These are phyloP conservation scores for Mola mola DNA, from an alignment of 2,113 vertebrate species.

Conservation along the genomic window DNA sequence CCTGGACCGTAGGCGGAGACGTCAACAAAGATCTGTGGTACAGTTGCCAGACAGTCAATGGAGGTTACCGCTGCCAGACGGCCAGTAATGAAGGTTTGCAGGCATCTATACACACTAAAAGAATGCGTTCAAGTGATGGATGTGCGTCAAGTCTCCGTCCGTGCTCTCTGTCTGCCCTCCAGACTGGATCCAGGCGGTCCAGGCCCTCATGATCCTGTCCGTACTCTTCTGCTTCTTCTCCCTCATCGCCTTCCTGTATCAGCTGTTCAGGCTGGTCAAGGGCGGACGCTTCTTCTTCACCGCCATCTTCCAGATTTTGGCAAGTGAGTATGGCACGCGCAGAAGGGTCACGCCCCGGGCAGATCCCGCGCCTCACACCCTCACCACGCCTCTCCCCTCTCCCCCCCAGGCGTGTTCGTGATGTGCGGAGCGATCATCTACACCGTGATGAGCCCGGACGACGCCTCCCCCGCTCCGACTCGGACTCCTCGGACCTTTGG, in stretches of 20 bases:
- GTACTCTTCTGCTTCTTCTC: slow-evolving; percentile 93
- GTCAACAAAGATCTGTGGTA: slow-evolving; percentile 75
- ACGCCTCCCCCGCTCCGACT: not conserved
- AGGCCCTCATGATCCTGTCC: too few species aligned
- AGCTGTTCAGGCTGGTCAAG: slow-evolving; percentile 95
- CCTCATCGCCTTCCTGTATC: slow-evolving; percentile 92
- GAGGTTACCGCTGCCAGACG: slow-evolving; percentile 56
- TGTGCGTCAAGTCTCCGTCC: not conserved
- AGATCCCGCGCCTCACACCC: slow-evolving; percentile 3
- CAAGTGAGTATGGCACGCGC: slow-evolving; percentile 85
- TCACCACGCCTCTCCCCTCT: not conserved
- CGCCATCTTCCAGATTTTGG: slow-evolving; percentile 93
- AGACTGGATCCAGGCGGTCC: slow-evolving; percentile 99
- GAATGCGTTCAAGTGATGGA: too few species aligned
- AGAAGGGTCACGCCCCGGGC: slow-evolving; percentile 34
- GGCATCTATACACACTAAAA: too few species aligned
- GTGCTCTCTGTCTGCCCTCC: not conserved
- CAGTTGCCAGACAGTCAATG: slow-evolving; percentile 40
- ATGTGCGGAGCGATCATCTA: too few species aligned
- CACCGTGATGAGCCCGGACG: too few species aligned
- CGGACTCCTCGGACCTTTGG: slow-evolving; percentile 39
- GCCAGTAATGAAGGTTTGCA: slow-evolving; percentile 68
- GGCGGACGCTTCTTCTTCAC: slow-evolving; percentile 95
- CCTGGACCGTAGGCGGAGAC: slow-evolving; percentile 63
- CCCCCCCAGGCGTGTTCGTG: slow-evolving; percentile 84